Percentiles rank a stretch among this genome's conserved stretches.
phyloP scores from a whole-genome alignment of 1,140 invertebrate genomes.

The Psilanteris sp. region DNA sequence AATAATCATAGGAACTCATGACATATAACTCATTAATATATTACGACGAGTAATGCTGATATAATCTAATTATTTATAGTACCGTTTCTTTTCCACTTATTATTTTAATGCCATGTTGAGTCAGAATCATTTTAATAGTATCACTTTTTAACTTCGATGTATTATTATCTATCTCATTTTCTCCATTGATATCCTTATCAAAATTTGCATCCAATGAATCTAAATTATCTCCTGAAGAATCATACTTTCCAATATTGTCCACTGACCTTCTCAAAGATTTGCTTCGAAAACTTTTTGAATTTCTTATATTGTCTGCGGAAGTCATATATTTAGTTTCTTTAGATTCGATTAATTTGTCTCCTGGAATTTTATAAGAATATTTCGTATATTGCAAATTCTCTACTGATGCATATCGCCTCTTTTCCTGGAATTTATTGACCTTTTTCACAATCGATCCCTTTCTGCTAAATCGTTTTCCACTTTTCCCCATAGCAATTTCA shows the following conservation, averaged over 20 bases:
- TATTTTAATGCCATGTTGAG: constrained; percentile 86
- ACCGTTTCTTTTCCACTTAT: constrained; percentile 88
- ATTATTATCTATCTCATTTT: constrained; percentile 16
- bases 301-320: constrained; percentile 74
- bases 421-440: constrained; percentile 58
- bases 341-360: constrained; percentile 64
- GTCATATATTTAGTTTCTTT: constrained; percentile 69
- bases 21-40: too few relatives aligned
- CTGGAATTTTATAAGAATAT: constrained; percentile 54
- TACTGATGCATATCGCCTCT: constrained; percentile 73
- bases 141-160: constrained; percentile 82
- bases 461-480: constrained; percentile 59
- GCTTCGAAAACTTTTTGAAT: constrained; percentile 60
- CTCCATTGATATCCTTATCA: constrained; percentile 55
- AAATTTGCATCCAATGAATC: constrained; percentile 62
- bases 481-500: constrained; percentile 69
- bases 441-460: constrained; percentile 70
- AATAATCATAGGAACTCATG: too few relatives aligned
- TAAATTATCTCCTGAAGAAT: constrained; percentile 71
- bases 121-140: constrained; percentile 85
- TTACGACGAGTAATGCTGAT: too few relatives aligned
- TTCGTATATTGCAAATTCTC: constrained; percentile 73
- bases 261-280: constrained; percentile 71
- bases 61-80: too few relatives aligned
- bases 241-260: constrained; percentile 71